A percentile compares a stretch with the other conserved stretches of the same genome.
phyloP scores from a whole-genome alignment of 2,797 vertebrate genomes.

The Prunella strophiata region DNA sequence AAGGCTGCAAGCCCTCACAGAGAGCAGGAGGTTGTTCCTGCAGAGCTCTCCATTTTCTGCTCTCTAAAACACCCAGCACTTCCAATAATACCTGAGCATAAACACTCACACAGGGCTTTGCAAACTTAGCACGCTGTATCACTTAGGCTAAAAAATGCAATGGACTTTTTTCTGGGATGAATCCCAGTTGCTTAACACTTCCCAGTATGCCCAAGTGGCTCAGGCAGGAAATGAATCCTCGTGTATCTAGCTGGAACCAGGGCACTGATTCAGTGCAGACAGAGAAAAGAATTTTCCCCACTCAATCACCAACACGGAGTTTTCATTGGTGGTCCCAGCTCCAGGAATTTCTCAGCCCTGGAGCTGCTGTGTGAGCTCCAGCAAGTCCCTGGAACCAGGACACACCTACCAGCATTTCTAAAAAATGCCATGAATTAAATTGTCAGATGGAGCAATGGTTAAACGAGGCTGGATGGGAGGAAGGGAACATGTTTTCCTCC shows the following conservation, averaged over 20 bases:
- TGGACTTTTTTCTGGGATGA: constrained; percentile 20
- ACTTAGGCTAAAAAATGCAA: constrained; percentile 7
- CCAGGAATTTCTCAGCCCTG: constrained; percentile 21
- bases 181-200: constrained; percentile 58
- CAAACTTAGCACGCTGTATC: neutral
- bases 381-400: neutral
- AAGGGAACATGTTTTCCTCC: fast-evolving
- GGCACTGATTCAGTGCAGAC: constrained; percentile 62
- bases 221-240: constrained; percentile 65
- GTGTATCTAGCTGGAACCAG: constrained; percentile 36
- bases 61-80: neutral
- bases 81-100: neutral
- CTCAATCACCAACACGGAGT: neutral
- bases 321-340: constrained; percentile 44
- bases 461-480: neutral
- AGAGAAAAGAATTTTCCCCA: constrained; percentile 50
- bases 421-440: neutral
- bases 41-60: neutral
- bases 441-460: fast-evolving
- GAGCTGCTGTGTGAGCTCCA: neutral
- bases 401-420: fast-evolving
- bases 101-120: neutral
- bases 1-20: neutral
- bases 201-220: constrained; percentile 36
- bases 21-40: neutral